Conservation (phyloP, 2,113 vertebrate species). For the Coreoperca whiteheadi region DNA sequence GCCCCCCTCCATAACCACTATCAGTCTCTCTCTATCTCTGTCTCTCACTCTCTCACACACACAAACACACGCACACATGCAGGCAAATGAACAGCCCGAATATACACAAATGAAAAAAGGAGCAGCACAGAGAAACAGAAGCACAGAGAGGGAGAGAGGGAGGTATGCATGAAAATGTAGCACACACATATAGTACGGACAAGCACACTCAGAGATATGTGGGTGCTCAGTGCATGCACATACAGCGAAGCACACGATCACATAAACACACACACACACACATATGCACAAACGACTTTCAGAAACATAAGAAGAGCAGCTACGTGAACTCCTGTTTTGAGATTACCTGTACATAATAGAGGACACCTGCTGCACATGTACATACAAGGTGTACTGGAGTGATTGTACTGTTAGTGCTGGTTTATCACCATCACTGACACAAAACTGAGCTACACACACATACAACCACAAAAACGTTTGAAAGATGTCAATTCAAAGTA, state of each 20-base stretch:
- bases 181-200: slow-evolving; percentile 11
- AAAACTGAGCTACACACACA: background rate
- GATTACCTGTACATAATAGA: slow-evolving; percentile 26
- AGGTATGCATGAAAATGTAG: slow-evolving; percentile 54
- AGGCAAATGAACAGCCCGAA: slow-evolving; percentile 50
- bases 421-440: background rate
- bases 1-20: slow-evolving; percentile 70
- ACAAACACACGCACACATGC: slow-evolving; percentile 15
- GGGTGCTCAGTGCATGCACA: slow-evolving; percentile 19
- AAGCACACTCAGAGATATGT: slow-evolving; percentile 27
- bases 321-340: slow-evolving; percentile 23
- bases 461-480: background rate
- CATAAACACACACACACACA: background rate
- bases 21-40: slow-evolving; percentile 32
- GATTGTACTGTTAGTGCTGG: background rate
- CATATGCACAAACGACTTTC: slow-evolving; percentile 13
- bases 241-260: background rate
- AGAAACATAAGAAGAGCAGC: slow-evolving; percentile 28
- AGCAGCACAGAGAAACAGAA: slow-evolving; percentile 42
- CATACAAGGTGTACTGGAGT: background rate
- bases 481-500: slow-evolving; percentile 1
- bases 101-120: slow-evolving; percentile 49
- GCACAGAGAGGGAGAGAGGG: slow-evolving; percentile 30
- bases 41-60: slow-evolving; percentile 2
- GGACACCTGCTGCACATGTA: slow-evolving; percentile 2